These are phyloP conservation scores for Poeciliopsis retropinna DNA, from an alignment of 2,113 vertebrate species.

Conservation along the genomic window DNA sequence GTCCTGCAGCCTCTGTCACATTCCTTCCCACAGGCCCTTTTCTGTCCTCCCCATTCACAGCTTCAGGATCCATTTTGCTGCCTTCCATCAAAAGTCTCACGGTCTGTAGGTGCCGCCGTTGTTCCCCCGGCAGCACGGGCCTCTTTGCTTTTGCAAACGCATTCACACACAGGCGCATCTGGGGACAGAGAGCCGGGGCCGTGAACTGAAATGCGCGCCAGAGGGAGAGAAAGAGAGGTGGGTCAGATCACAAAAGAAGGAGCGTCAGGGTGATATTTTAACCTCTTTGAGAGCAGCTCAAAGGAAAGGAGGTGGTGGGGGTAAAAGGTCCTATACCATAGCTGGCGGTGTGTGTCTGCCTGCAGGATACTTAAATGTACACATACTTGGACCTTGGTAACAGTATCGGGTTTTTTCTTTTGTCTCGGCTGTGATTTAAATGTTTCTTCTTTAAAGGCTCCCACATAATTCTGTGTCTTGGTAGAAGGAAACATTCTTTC, in stretches of 20 bases:
- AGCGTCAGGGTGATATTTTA: conserved; percentile 72
- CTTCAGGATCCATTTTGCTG: conserved; percentile 71
- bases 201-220: background rate
- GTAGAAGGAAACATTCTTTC: background rate
- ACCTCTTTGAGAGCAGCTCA: conserved; percentile 58
- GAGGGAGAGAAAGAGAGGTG: conserved; percentile 28
- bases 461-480: background rate
- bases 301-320: background rate
- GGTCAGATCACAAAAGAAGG: conserved; percentile 55
- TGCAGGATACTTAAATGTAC: conserved; percentile 21
- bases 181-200: too few relatives aligned
- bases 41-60: conserved; percentile 63
- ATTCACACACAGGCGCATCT: background rate
- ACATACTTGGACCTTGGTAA: conserved; percentile 7
- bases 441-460: background rate
- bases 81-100: conserved; percentile 74
- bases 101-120: conserved; percentile 74
- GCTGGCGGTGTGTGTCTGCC: conserved; percentile 18
- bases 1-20: background rate
- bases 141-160: background rate
- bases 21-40: conserved; percentile 14
- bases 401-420: background rate
- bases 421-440: background rate
- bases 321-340: conserved; percentile 13
- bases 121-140: conserved; percentile 54